Base-by-base conservation (phyloP, 2,888 invertebrate genomes). In the Endomychus coccineus region DNA sequence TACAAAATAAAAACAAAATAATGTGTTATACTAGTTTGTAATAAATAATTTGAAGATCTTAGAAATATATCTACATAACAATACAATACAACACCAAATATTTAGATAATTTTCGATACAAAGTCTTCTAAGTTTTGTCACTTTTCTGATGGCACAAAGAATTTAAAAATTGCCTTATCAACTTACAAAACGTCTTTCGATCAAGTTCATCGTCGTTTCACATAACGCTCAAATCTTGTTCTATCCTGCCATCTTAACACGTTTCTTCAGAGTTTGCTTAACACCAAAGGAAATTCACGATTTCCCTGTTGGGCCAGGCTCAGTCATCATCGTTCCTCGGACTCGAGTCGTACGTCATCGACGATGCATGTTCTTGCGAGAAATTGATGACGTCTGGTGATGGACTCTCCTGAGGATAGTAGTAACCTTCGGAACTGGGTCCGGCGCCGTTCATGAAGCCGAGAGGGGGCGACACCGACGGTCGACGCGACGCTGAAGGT, bases 261-360 rank as follows among this genome's bases (percentile, higher is more conserved):
- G n/a, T n/a, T n/a, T n/a, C 52, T 48, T 45, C 42, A 41, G 39
- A 41, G 21, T 33, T 16, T 17, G 27, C 34, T 54, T 55, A 66
- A 51, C 61, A 64, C 65, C 66, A 65, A 55, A 64, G 63, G 59
- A 64, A 64, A 42, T n/a, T n/a, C n/a, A n/a, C n/a, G n/a, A n/a
- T 53, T 49, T 66, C 68, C 67, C 66, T 61, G 54, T 67, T 69
- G 54, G 75, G 75, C 69, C 74, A 70, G 66, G 71, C 75, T 84
- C 84, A 86, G 75, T 86, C 85, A 41, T 84, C 82, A 66, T 83
- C 84, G 23, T 78, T 70, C 40, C 83, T 77, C 30, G 84, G 76
- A 49, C 77, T 73, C 10, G 36, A 28, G 12, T 37, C 36, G 21
- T 37, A 37, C 21, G 15, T 37, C 36, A 37, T 37, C 2, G 31